Evolutionary conservation across 2,797 vertebrate species (phyloP).

Genomic region (Nannoperca australis): DNA sequence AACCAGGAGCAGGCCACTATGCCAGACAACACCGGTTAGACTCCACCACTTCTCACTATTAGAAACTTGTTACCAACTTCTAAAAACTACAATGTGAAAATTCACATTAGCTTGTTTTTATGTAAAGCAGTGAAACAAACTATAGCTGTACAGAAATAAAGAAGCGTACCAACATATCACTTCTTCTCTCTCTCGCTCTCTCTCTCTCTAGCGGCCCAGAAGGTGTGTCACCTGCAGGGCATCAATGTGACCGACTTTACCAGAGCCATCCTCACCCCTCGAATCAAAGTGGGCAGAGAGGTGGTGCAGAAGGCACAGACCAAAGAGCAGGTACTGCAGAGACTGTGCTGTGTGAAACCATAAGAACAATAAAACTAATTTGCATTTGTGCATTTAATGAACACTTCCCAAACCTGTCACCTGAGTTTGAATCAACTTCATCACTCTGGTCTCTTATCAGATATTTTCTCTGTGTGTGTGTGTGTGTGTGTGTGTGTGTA

Average conservation of each 20-base stretch:
- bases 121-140: neutral
- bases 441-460: neutral
- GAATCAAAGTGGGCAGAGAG: constrained; percentile 97
- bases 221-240: constrained; percentile 96
- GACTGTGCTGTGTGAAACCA: neutral
- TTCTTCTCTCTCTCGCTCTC: constrained; percentile 7
- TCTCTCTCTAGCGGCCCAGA: constrained; percentile 90
- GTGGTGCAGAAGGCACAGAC: constrained; percentile 98
- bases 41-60: neutral
- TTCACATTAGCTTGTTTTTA: neutral
- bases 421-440: neutral
- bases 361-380: neutral
- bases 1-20: constrained; percentile 98
- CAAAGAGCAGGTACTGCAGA: constrained; percentile 92
- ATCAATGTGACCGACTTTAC: constrained; percentile 99
- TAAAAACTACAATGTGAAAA: neutral
- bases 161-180: neutral
- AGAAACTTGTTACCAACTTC: neutral
- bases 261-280: constrained; percentile 94
- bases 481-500: neutral
- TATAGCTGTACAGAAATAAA: neutral
- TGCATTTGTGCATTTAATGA: neutral
- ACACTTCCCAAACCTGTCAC: neutral
- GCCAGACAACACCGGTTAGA: constrained; percentile 96
- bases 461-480: neutral